Conservation (phyloP, 2,888 invertebrate species). For the Eristalis tenax region DNA sequence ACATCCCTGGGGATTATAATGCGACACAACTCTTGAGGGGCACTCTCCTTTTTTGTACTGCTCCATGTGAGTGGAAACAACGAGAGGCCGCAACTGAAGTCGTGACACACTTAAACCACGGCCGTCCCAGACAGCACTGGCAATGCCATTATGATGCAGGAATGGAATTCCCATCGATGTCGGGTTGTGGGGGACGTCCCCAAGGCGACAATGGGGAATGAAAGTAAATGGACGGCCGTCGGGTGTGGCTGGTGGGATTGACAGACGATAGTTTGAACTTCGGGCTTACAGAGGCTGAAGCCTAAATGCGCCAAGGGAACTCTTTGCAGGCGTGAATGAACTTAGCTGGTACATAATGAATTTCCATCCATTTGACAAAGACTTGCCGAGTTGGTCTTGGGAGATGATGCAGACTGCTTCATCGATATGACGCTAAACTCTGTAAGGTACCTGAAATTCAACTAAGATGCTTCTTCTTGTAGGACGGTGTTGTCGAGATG, state of each 20-base stretch:
- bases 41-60: constrained; percentile 34
- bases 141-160: constrained; percentile 62
- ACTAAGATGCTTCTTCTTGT: too few relatives aligned
- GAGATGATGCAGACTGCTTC: too few relatives aligned
- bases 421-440: too few relatives aligned
- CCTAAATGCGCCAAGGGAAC: too few relatives aligned
- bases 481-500: too few relatives aligned
- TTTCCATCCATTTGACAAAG: too few relatives aligned
- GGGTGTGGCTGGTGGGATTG: not conserved
- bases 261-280: too few relatives aligned
- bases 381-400: too few relatives aligned
- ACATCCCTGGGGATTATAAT: constrained; percentile 67
- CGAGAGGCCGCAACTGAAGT: constrained; percentile 49
- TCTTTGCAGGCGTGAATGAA: too few relatives aligned
- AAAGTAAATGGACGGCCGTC: constrained; percentile 9
- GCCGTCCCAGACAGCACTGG: constrained; percentile 13
- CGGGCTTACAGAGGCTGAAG: too few relatives aligned
- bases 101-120: constrained; percentile 68
- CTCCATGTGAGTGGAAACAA: constrained; percentile 53
- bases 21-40: constrained; percentile 66
- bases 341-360: too few relatives aligned
- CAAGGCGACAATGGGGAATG: constrained; percentile 8
- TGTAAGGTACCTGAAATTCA: too few relatives aligned
- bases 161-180: constrained; percentile 4
- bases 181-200: constrained; percentile 1